Conservation (phyloP, 1,140 invertebrate genomes). For the Medauroidea extradentata region DNA sequence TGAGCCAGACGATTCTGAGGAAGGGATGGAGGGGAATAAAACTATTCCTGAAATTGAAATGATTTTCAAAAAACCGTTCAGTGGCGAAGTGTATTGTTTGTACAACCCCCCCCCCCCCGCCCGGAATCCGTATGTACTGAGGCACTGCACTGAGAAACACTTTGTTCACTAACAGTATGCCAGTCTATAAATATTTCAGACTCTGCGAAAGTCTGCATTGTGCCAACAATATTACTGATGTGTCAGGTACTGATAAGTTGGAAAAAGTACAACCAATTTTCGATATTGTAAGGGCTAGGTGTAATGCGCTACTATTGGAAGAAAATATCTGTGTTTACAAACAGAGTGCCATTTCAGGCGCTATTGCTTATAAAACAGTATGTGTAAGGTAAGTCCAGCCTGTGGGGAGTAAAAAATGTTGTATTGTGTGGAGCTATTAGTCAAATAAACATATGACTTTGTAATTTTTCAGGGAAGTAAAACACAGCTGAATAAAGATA, state of each 20-base stretch:
- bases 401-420: slow-evolving; percentile 14
- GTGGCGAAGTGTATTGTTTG: too few species aligned
- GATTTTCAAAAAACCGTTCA: too few species aligned
- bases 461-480: slow-evolving; percentile 7
- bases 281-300: slow-evolving; percentile 7
- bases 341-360: slow-evolving; percentile 11
- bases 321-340: slow-evolving; percentile 9
- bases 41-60: too few species aligned
- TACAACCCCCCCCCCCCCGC: too few species aligned
- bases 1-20: too few species aligned
- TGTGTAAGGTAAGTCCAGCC: slow-evolving; percentile 1
- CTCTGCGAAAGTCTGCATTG: too few species aligned
- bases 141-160: too few species aligned
- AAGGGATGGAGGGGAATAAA: too few species aligned
- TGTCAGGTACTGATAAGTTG: slow-evolving; percentile 3
- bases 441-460: slow-evolving; percentile 10
- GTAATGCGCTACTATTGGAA: slow-evolving; percentile 1
- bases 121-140: too few species aligned
- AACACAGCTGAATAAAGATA: too few species aligned
- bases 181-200: too few species aligned
- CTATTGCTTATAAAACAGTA: background rate
- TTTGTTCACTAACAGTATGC: too few species aligned
- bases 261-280: slow-evolving; percentile 9
- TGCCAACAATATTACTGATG: background rate
- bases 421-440: slow-evolving; percentile 12